phyloP scores from a whole-genome alignment of 2,113 vertebrate genomes.

The Nibea coibor region DNA sequence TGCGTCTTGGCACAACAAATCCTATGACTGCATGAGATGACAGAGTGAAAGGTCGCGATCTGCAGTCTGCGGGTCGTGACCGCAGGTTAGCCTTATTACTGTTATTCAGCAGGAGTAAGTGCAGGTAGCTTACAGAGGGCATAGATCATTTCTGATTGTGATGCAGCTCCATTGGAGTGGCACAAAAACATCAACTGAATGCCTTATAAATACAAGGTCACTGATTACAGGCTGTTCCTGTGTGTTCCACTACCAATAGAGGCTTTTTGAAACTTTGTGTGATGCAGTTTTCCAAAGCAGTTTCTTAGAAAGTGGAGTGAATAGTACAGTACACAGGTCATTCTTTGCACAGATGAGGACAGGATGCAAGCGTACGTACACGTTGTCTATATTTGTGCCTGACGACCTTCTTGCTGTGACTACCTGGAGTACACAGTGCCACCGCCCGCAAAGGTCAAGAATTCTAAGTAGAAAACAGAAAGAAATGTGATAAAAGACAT shows the following conservation, averaged over 20 bases:
- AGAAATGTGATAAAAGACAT: too few species aligned
- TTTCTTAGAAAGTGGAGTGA: not conserved
- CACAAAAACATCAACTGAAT: constrained; percentile 27
- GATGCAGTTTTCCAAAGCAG: not conserved
- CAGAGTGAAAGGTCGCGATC: constrained; percentile 15
- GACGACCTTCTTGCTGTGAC: too few species aligned
- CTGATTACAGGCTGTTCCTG: constrained; percentile 7
- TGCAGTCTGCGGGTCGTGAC: constrained; percentile 11
- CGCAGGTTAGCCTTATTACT: constrained; percentile 27
- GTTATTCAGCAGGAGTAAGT: constrained; percentile 31
- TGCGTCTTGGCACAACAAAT: not conserved
- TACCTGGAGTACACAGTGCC: too few species aligned
- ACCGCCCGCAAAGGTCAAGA: too few species aligned
- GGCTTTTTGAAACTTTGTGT: not conserved
- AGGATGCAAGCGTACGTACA: too few species aligned
- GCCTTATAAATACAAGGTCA: constrained; percentile 13
- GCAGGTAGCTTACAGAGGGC: constrained; percentile 16
- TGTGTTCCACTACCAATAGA: not conserved
- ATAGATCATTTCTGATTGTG: constrained; percentile 11
- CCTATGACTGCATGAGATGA: not conserved
- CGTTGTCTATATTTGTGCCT: too few species aligned
- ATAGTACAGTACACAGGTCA: constrained; percentile 1
- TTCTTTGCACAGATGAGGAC: not conserved
- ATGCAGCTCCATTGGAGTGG: not conserved
- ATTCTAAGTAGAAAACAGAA: too few species aligned